Conservation (phyloP, 2,113 vertebrate genomes). For the Sturnus vulgaris region DNA sequence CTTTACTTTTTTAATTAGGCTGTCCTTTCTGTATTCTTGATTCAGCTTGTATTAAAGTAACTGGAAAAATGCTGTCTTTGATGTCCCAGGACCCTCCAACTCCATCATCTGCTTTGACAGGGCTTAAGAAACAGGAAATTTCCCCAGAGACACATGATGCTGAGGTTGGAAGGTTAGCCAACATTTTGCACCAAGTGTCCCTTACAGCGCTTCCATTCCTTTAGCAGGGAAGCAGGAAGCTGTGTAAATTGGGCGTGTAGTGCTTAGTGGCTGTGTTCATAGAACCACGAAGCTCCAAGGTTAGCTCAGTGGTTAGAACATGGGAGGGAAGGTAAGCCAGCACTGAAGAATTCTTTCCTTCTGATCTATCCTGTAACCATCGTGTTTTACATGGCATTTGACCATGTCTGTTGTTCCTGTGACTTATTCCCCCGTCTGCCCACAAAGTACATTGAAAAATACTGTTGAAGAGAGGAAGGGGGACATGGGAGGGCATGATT, state of each 20-base stretch:
- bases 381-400: background rate
- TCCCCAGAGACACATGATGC: background rate
- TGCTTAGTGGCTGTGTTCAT: background rate
- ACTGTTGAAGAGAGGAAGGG: background rate
- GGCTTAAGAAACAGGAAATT: background rate
- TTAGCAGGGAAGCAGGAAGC: background rate
- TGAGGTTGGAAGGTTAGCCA: background rate
- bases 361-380: background rate
- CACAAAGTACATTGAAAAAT: background rate
- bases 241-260: background rate
- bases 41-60: background rate
- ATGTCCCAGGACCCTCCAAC: background rate
- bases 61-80: background rate
- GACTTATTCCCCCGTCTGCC: background rate
- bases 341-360: background rate
- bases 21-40: background rate
- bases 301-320: background rate
- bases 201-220: background rate
- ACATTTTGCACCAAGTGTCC: background rate
- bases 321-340: background rate
- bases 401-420: background rate
- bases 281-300: background rate
- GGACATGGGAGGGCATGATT: background rate
- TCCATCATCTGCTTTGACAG: background rate
- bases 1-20: background rate